Conservation (phyloP, 2,888 invertebrate species). For the Alcis repandata region DNA sequence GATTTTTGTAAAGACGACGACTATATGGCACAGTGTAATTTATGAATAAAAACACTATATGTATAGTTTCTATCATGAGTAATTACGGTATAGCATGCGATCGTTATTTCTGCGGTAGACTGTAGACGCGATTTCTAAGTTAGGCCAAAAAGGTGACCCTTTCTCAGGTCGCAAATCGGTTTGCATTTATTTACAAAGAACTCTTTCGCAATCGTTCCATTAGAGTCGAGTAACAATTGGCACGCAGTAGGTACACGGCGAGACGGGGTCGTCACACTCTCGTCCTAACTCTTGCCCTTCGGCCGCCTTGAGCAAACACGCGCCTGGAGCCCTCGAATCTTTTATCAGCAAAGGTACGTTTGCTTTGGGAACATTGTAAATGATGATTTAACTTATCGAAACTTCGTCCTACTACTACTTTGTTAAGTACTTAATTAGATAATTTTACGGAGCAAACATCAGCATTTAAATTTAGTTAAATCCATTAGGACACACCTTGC, state of each 20-base stretch:
- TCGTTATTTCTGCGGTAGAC: neutral
- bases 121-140: neutral
- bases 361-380: constrained; percentile 26
- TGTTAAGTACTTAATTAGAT: constrained; percentile 3
- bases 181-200: constrained; percentile 25
- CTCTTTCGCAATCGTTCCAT: constrained; percentile 37
- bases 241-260: constrained; percentile 29
- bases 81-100: constrained; percentile 3
- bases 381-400: constrained; percentile 24
- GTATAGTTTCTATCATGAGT: neutral
- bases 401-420: constrained; percentile 1
- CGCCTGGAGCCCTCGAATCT: constrained; percentile 17
- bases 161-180: constrained; percentile 19
- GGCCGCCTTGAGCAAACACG: constrained; percentile 54
- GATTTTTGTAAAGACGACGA: neutral
- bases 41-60: neutral
- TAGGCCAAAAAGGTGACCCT: constrained; percentile 17
- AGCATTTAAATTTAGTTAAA: neutral
- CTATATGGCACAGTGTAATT: neutral
- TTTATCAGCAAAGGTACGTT: constrained; percentile 28
- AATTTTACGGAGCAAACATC: neutral
- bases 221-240: constrained; percentile 42
- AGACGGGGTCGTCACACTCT: constrained; percentile 55
- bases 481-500: no score
- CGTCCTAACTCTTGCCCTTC: constrained; percentile 59